These are phyloP conservation scores for Heterodera filipjevi DNA, from an alignment of 2,888 invertebrate genomes.

Conservation along the genomic window DNA sequence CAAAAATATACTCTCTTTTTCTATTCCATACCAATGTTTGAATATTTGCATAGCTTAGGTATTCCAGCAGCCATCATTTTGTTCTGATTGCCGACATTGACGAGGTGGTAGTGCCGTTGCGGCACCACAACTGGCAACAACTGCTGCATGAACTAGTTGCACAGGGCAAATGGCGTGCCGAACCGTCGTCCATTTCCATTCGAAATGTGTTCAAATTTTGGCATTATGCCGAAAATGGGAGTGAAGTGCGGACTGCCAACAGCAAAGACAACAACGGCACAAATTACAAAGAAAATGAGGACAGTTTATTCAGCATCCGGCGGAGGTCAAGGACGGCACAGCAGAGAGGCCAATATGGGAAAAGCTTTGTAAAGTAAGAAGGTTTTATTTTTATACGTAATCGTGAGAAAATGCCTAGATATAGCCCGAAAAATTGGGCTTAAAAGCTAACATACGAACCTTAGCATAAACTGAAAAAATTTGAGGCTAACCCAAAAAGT, in stretches of 20 bases:
- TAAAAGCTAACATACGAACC: too few species aligned
- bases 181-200: slow-evolving; percentile 68
- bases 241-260: not conserved
- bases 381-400: not conserved
- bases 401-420: too few species aligned
- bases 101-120: slow-evolving; percentile 88
- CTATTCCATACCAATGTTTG: too few species aligned
- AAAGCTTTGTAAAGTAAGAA: slow-evolving; percentile 73
- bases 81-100: slow-evolving; percentile 85
- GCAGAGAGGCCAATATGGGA: slow-evolving; percentile 74
- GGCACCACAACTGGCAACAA: slow-evolving; percentile 76
- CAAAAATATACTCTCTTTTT: too few species aligned
- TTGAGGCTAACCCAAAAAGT: too few species aligned
- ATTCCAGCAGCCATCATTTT: slow-evolving; percentile 81
- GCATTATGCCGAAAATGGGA: not conserved
- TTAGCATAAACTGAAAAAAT: too few species aligned
- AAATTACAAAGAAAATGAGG: slow-evolving; percentile 28
- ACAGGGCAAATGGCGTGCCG: slow-evolving; percentile 68
- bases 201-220: slow-evolving; percentile 88
- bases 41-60: slow-evolving; percentile 72
- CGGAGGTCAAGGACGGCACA: slow-evolving; percentile 72
- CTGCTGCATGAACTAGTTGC: slow-evolving; percentile 73
- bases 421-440: too few species aligned
- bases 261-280: slow-evolving; percentile 69
- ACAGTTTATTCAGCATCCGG: slow-evolving; percentile 56